Percentiles rank a stretch among this genome's conserved stretches.
These are phyloP conservation scores for Agonopterix alstromeriana DNA, from an alignment of 2,888 invertebrate species.

Conservation along the genomic window DNA sequence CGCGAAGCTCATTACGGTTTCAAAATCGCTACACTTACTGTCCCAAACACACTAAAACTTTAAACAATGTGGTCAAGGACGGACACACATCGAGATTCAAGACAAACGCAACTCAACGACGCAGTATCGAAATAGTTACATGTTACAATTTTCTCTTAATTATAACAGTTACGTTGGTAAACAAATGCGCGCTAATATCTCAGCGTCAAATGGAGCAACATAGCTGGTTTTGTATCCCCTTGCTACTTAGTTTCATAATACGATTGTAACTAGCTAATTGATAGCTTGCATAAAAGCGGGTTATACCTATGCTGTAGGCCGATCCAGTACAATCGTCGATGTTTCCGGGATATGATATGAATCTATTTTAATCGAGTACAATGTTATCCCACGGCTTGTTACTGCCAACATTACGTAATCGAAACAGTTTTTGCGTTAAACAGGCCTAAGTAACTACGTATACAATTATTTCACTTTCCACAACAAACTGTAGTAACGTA, in stretches of 20 bases:
- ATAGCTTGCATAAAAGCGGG: slow-evolving; percentile 64
- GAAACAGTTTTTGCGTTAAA: slow-evolving; percentile 5
- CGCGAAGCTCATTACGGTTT: slow-evolving; percentile 21
- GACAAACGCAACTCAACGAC: slow-evolving; percentile 5
- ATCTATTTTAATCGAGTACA: slow-evolving; percentile 15
- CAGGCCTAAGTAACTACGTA: slow-evolving; percentile 1
- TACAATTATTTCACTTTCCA: slow-evolving; percentile 8
- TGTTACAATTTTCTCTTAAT: slow-evolving; percentile 25
- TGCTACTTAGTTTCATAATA: slow-evolving; percentile 50
- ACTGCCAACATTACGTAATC: slow-evolving; percentile 22
- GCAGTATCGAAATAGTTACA: not conserved
- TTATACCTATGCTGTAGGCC: slow-evolving; percentile 19
- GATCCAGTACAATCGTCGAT: slow-evolving; percentile 40
- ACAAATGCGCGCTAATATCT: slow-evolving; percentile 23
- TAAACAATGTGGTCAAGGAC: slow-evolving; percentile 45
- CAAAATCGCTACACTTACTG: slow-evolving; percentile 25
- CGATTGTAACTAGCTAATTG: slow-evolving; percentile 63
- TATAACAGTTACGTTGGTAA: slow-evolving; percentile 17
- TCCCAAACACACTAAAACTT: slow-evolving; percentile 25
- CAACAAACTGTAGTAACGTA: slow-evolving; percentile 7
- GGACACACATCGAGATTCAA: slow-evolving; percentile 11
- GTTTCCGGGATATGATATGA: slow-evolving; percentile 58
- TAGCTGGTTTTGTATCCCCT: slow-evolving; percentile 42
- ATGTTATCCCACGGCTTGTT: slow-evolving; percentile 2
- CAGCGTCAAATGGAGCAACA: slow-evolving; percentile 34